These are phyloP conservation scores for Drosophila mojavensis DNA, from an alignment of 1,140 invertebrate species.

Conservation along the genomic window DNA sequence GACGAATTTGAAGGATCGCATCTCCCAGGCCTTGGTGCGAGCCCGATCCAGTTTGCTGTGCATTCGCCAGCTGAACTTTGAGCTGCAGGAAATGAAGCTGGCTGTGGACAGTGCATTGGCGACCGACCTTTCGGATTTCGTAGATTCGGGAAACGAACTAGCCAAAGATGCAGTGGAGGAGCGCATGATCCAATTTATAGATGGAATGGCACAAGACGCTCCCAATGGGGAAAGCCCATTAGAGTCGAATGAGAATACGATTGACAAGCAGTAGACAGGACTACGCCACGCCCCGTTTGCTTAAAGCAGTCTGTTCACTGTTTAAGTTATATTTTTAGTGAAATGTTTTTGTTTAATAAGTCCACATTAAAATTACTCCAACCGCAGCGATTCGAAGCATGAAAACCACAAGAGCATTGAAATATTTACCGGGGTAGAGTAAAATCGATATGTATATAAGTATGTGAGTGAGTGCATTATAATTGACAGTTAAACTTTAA, in stretches of 20 bases:
- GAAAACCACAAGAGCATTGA: background rate
- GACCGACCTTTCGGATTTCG: background rate
- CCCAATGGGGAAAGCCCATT: no score
- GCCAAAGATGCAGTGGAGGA: background rate
- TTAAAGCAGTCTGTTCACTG: no score
- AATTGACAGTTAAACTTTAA: no score
- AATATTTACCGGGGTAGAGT: background rate
- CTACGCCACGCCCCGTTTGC: no score
- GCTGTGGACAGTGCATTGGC: constrained; percentile 25
- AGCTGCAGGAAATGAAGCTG: constrained; percentile 45
- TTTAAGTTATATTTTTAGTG: constrained; percentile 3
- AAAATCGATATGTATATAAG: background rate
- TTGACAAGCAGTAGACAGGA: no score
- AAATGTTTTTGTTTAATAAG: background rate
- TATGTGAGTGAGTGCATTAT: background rate
- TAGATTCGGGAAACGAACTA: background rate
- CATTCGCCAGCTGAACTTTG: constrained; percentile 21
- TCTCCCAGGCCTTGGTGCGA: constrained; percentile 20
- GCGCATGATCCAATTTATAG: background rate
- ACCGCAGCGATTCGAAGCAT: background rate
- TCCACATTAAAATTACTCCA: background rate
- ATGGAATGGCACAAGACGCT: background rate
- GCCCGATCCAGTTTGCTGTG: constrained; percentile 22
- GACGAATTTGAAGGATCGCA: constrained; percentile 29
- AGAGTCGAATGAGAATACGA: no score